A percentile compares a stretch with the other conserved stretches of the same genome.
Conservation (phyloP, 2,888 invertebrate genomes). For the Spialia ferax region DNA sequence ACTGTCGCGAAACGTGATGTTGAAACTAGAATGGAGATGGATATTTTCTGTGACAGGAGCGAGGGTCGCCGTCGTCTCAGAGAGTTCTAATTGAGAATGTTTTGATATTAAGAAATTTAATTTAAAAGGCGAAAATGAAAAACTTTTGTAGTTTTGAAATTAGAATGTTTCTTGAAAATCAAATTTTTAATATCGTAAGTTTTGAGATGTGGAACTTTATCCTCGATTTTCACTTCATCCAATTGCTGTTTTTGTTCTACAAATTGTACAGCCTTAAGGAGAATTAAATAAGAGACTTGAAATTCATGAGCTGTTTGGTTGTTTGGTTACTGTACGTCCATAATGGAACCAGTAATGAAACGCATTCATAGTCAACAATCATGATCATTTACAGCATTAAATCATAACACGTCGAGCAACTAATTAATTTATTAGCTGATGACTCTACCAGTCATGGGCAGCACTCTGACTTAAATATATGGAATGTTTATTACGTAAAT, state of each 20-base stretch:
- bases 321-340: background rate
- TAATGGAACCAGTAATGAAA: background rate
- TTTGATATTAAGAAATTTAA: background rate
- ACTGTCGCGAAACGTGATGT: background rate
- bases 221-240: too few relatives aligned
- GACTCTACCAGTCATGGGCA: conserved; percentile 23
- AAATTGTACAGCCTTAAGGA: too few relatives aligned
- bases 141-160: background rate
- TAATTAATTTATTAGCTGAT: conserved; percentile 35
- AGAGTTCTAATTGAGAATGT: background rate
- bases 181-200: too few relatives aligned
- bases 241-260: too few relatives aligned
- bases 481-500: conserved; percentile 21
- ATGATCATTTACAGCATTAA: conserved; percentile 14
- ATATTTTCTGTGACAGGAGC: background rate
- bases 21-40: background rate
- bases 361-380: background rate
- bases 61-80: background rate
- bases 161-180: too few relatives aligned
- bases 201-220: too few relatives aligned
- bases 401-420: conserved; percentile 16
- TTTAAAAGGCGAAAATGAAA: background rate
- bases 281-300: too few relatives aligned
- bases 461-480: conserved; percentile 4
- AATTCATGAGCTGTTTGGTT: too few relatives aligned